Conservation (phyloP, 2,797 vertebrate genomes). For the Trematomus bernacchii region DNA sequence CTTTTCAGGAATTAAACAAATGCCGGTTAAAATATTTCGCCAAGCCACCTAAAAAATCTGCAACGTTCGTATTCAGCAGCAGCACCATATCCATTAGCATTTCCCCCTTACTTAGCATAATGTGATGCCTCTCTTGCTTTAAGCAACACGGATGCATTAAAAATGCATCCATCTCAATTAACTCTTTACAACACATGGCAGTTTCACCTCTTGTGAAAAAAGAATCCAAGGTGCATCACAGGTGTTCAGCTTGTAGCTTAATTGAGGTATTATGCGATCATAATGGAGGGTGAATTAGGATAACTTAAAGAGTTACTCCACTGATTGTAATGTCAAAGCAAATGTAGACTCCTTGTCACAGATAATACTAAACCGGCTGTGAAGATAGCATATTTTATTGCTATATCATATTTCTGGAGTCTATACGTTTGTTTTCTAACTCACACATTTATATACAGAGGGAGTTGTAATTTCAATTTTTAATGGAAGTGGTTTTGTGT, state of each 20-base stretch:
- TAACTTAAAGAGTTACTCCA: conserved; percentile 7
- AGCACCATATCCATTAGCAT: conserved; percentile 65
- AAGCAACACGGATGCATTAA: conserved; percentile 75
- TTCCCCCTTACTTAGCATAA: conserved; percentile 80
- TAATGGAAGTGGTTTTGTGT: too few relatives aligned
- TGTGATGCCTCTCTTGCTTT: conserved; percentile 73
- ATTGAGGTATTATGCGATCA: conserved; percentile 14
- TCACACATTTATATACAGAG: too few relatives aligned
- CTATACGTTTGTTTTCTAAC: too few relatives aligned
- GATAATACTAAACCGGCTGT: not conserved
- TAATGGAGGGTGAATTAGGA: conserved; percentile 1
- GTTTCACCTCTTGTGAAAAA: conserved; percentile 31
- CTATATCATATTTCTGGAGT: too few relatives aligned
- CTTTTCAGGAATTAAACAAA: conserved; percentile 46
- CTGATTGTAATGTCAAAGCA: conserved; percentile 19
- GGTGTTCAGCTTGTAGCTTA: not conserved
- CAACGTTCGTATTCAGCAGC: conserved; percentile 56
- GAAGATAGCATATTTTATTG: not conserved
- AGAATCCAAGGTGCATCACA: not conserved
- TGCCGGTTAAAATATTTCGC: conserved; percentile 48
- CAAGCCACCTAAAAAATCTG: conserved; percentile 53
- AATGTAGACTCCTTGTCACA: not conserved
- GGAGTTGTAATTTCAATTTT: too few relatives aligned
- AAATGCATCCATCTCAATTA: conserved; percentile 83
- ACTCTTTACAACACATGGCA: conserved; percentile 50